phyloP scores from a whole-genome alignment of 37 sponge, comb jelly and placozoan genomes.

The Cladorhizidae sp. region DNA sequence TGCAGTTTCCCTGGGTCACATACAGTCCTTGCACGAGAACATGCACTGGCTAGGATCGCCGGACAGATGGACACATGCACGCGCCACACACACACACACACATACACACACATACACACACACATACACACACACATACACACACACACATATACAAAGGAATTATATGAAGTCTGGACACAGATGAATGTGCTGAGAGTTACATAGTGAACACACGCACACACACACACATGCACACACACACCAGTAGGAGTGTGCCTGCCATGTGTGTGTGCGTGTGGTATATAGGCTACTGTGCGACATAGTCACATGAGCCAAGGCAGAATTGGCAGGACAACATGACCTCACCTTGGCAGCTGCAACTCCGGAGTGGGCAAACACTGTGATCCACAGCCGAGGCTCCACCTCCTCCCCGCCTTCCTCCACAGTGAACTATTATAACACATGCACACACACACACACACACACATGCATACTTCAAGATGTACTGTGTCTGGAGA shows the following conservation, averaged over 20 bases:
- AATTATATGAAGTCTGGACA: neutral
- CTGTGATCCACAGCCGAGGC: slow-evolving; percentile 64
- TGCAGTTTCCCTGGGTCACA: slow-evolving; percentile 32
- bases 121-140: slow-evolving; percentile 1
- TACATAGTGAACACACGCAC: no score
- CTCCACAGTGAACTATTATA: slow-evolving; percentile 17
- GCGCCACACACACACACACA: neutral
- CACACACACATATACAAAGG: neutral
- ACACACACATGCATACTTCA: no score
- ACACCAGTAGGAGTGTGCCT: no score
- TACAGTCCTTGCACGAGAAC: slow-evolving; percentile 61
- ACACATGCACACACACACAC: no score
- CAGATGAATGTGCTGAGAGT: no score
- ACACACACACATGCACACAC: no score
- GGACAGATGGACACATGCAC: neutral
- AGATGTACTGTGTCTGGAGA: no score
- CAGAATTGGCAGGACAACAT: neutral
- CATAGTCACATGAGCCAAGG: no score
- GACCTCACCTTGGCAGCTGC: slow-evolving; percentile 25
- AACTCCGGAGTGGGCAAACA: slow-evolving; percentile 54
- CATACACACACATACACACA: neutral
- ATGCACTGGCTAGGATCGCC: slow-evolving; percentile 55
- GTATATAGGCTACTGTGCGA: no score
- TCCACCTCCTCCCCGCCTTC: slow-evolving; percentile 10
- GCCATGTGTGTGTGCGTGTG: no score